Conservation (phyloP, 2,113 vertebrate genomes). For the Pedionomus torquatus region DNA sequence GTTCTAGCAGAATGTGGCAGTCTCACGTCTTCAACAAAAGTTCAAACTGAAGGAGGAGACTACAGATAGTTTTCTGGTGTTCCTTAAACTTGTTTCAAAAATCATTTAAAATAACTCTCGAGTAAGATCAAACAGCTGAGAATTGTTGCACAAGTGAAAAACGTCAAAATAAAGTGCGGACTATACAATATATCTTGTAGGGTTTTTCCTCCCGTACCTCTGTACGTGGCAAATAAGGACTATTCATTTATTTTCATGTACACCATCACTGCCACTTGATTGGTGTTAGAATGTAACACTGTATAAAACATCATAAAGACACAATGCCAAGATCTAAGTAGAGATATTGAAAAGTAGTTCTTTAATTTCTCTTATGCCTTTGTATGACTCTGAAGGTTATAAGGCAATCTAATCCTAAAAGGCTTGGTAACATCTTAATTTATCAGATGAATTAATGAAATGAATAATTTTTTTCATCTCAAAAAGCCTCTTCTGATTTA, state of each 20-base stretch:
- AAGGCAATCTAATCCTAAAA: not conserved
- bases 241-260: not conserved
- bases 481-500: not conserved
- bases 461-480: fast-evolving
- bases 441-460: not conserved
- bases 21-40: not conserved
- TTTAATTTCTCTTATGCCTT: not conserved
- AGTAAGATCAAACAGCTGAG: not conserved
- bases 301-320: not conserved
- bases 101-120: not conserved
- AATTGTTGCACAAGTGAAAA: not conserved
- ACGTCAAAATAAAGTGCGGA: not conserved
- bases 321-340: not conserved
- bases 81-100: not conserved
- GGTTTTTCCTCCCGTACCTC: fast-evolving
- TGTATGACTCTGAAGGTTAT: not conserved
- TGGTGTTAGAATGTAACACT: not conserved
- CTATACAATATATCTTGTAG: fast-evolving
- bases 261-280: not conserved
- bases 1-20: not conserved
- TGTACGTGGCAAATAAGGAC: not conserved
- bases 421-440: not conserved
- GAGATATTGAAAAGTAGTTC: not conserved
- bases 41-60: not conserved
- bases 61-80: not conserved